Base-by-base conservation (phyloP, 2,797 vertebrate genomes). In the Leptoclinus maculatus region DNA sequence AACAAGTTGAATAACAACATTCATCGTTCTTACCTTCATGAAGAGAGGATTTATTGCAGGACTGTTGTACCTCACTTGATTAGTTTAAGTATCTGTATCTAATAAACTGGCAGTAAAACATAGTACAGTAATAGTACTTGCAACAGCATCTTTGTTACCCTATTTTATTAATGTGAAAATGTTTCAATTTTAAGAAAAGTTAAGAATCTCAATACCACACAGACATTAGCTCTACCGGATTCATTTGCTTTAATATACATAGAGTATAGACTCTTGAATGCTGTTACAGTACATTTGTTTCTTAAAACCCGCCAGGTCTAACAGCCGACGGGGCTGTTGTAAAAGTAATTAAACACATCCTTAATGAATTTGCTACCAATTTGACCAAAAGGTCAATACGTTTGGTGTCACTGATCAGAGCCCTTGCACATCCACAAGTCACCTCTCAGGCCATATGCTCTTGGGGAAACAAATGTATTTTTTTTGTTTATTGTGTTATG, bases 301-400 rank as follows among this genome's bases (percentile, higher is more conserved):
- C 21, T 56, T 27, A 25, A 67, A 47, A 19, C 53, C 53, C 39
- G 16, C 7, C 39, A 23, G 45, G 53, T 56, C 39, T 49, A 53
- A 59, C 79, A 72, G 66, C 47, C 69, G 71, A 54, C 56, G 78
- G 71, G 32, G 65, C 72, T 62, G 41, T 67, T 85, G 58, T 59
- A 54, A 64, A 75, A 68, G 21, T 47, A 43, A 62, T 69, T n/a
- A 29, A n/a, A 23, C 54, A 19, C 32, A 53, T 47, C 8, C 2
- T 14, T 14, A 19, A 13, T 58, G 41, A 43, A 10, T n/a, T 41
- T 11, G 51, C 23, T 17, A 7, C 0, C 12, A 27, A 7, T 47
- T 47, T 47, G 45, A 47, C 13, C 45, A 47, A 21, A 47, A 47
- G 17, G 19, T 47, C 45, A 19, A 47, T 21, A 8, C 17, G 10